A percentile compares a stretch with the other conserved stretches of the same genome.
Conservation (phyloP, 2,113 vertebrate species). For the Acrocephalus arundinaceus region DNA sequence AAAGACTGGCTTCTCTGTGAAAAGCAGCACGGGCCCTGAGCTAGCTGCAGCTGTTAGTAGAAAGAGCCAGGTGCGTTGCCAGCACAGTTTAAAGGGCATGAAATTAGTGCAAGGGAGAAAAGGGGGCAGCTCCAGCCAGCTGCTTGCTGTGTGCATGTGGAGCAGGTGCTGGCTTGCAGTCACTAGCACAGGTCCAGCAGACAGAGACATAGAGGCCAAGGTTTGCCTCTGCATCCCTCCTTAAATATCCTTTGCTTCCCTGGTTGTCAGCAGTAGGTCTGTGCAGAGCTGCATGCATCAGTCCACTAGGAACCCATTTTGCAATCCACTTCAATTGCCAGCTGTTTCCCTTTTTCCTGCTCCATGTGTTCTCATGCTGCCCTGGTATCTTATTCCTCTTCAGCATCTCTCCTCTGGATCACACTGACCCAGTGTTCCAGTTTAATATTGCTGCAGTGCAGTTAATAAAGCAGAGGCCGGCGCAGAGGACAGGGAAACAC, state of each 20-base stretch:
- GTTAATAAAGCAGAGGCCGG: slow-evolving; percentile 37
- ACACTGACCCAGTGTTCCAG: neutral
- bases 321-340: neutral
- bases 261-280: neutral
- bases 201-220: neutral
- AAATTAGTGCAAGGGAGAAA: neutral
- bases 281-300: neutral
- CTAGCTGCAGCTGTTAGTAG: neutral
- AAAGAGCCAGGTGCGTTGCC: neutral
- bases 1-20: neutral
- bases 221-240: neutral
- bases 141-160: neutral
- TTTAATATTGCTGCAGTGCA: slow-evolving; percentile 35
- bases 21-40: neutral
- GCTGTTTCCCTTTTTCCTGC: neutral
- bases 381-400: neutral
- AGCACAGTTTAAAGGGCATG: neutral
- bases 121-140: neutral
- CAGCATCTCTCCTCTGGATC: neutral
- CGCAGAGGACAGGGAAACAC: neutral
- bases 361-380: neutral
- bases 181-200: neutral
- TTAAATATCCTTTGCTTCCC: neutral
- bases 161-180: neutral
- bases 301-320: neutral